Conservation (phyloP, 2,113 vertebrate genomes). For the Scalopus aquaticus region DNA sequence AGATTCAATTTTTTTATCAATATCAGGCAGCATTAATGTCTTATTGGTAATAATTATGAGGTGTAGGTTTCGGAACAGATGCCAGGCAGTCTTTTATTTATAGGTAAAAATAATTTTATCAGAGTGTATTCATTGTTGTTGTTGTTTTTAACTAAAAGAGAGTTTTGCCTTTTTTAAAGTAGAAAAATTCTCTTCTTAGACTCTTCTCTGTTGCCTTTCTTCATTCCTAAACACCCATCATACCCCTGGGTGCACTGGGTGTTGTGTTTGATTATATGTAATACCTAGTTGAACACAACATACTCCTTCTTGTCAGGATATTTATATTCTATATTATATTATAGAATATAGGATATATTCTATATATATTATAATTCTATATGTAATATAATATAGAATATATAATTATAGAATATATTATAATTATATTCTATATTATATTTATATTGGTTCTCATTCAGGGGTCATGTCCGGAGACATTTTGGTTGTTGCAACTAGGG, state of each 20-base stretch:
- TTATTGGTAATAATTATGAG: not conserved
- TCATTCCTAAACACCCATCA: not conserved
- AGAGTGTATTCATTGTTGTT: not conserved
- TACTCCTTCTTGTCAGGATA: not conserved
- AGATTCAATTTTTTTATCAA: not conserved
- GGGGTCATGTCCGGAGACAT: not conserved
- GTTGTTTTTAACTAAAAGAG: not conserved
- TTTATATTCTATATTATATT: not conserved
- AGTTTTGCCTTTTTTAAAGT: not conserved
- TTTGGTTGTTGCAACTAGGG: not conserved
- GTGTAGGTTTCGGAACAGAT: not conserved
- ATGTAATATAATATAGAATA: too few species aligned
- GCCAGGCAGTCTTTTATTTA: not conserved
- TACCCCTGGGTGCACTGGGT: not conserved
- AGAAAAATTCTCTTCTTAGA: not conserved
- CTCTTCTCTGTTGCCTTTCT: not conserved
- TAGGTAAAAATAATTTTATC: not conserved
- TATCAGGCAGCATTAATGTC: not conserved
- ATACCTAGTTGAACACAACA: not conserved
- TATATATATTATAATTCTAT: too few species aligned
- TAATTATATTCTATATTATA: too few species aligned
- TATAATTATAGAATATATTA: too few species aligned
- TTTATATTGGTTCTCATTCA: not conserved
- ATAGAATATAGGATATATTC: too few species aligned
- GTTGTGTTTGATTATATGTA: not conserved